Conservation (phyloP, 1,140 invertebrate species). For the Drosophila insularis region DNA sequence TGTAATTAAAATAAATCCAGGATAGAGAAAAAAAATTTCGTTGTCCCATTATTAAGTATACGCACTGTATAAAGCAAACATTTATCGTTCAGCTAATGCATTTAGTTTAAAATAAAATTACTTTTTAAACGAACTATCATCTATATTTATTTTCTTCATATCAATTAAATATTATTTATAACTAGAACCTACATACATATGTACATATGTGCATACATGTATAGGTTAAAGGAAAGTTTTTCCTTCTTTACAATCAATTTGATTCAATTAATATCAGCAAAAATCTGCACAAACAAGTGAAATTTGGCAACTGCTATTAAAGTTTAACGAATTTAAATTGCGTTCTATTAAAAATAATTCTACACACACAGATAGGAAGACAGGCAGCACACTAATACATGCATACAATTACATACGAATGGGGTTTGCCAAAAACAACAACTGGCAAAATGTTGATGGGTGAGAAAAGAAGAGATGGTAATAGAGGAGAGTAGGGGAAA, state of each 20-base stretch:
- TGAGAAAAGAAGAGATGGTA: background rate
- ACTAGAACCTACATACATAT: background rate
- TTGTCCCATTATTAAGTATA: too few relatives aligned
- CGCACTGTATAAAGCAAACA: too few relatives aligned
- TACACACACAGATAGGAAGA: constrained; percentile 17
- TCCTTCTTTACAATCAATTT: constrained; percentile 30
- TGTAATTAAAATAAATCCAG: background rate
- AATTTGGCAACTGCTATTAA: constrained; percentile 43
- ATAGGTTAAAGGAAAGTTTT: constrained; percentile 43
- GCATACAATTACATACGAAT: background rate
- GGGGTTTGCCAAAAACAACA: constrained; percentile 35
- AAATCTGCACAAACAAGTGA: constrained; percentile 22
- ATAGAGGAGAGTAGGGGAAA: constrained; percentile 11
- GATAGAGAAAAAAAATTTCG: too few relatives aligned
- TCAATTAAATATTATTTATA: background rate
- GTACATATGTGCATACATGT: too few relatives aligned
- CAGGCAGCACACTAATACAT: background rate
- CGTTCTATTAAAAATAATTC: constrained; percentile 61
- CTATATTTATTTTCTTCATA: background rate
- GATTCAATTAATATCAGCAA: constrained; percentile 38
- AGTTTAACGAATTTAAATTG: constrained; percentile 60
- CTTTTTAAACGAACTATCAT: too few relatives aligned
- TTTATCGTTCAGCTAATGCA: too few relatives aligned
- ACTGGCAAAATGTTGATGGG: constrained; percentile 1
- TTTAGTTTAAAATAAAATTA: too few relatives aligned